Evolutionary conservation across 2,113 vertebrate genomes (phyloP), one percentile per base, ranked within the genome.

Genomic region (Amia ocellicauda): DNA sequence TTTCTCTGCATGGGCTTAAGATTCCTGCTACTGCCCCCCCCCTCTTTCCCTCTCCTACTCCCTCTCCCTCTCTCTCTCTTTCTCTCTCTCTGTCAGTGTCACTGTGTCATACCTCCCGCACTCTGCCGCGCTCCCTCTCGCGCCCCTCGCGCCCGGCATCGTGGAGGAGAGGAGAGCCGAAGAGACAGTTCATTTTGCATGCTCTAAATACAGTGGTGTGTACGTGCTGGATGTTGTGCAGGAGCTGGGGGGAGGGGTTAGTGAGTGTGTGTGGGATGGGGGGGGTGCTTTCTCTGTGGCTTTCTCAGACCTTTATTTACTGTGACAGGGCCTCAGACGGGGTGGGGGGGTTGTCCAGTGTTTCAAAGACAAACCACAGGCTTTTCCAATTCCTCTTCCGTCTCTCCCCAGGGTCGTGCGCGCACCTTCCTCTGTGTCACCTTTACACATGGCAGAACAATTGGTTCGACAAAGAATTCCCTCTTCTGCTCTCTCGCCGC

Each of bases 121-220:
- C 68, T 65, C 56, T 40, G 14, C 29, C 23, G 23, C 36, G n/a
- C 42, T 49, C 8, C 27, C 16, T 41, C 70, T 68, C 68, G n/a
- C n/a, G 41, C 28, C 22, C 36, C 41, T 56, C 42, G 41, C 36
- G 4, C 26, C 43, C 50, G 43, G 59, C 59, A 56, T 59, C 55
- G 17, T 29, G 60, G 73, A 68, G 64, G 66, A 80, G 74, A 73
- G 71, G 42, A 72, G 71, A 86, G 77, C 59, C 53, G 76, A 84
- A 71, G 81, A 85, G 82, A 85, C 83, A 81, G 80, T 78, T 68
- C 74, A 85, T 86, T 86, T 86, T 84, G 74, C 82, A 86, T 82
- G 83, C 84, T 90, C 84, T 85, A 87, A 83, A 88, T 88, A 84
- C 80, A 83, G 77, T 76, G 69, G 47, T 14, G 43, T 47, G 67